Evolutionary conservation across 2,888 invertebrate species (phyloP), one percentile per base, ranked within the genome.

Genomic region (Yponomeuta sedellus): DNA sequence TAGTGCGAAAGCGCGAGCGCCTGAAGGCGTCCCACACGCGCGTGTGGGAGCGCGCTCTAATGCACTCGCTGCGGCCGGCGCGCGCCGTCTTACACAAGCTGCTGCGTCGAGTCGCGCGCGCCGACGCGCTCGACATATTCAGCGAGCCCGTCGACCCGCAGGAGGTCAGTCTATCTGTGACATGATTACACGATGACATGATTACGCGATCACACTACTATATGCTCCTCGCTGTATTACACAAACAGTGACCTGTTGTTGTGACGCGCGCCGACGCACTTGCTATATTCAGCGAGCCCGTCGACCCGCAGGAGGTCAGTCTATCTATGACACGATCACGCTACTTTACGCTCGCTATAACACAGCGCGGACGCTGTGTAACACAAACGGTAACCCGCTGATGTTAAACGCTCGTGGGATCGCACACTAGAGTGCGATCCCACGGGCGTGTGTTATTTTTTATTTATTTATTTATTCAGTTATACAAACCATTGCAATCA

Each of bases 1-100:
- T 99, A 71, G 97, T 99, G 3, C 94, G 99, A 66, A 99, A 99
- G 80, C 93, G 99, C 58, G 99, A 99, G 86, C 98, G 98, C 75
- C 92, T 97, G 19, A 99, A 99, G 85, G 94, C 97, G 66, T 97
- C 98, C 78, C 92, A 94, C 74, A 95, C 96, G 0, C 95, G 95
- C 84, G 94, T 95, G 1, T 94, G 94, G 80, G 96, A 97, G 77
- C 95, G 96, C 72, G 95, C 96, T 77, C 91, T 96, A 69, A 94
- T 96, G 83, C 93, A 97, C 76, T 92, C 96, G 79, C 86, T 98
- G 68, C 95, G 95, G 75, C 98, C 98, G 0, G 93, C 97, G 62
- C 95, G 96, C 68, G 95, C 96, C 66, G 94, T 96, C 70, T 88
- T 98, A 72, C 93, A 94, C 71, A 94, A 95, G 71, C 92, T 98